Percentiles rank a stretch among this genome's conserved stretches.
Conservation (phyloP, 2,113 vertebrate species). For the Cyprinodon variegatus region DNA sequence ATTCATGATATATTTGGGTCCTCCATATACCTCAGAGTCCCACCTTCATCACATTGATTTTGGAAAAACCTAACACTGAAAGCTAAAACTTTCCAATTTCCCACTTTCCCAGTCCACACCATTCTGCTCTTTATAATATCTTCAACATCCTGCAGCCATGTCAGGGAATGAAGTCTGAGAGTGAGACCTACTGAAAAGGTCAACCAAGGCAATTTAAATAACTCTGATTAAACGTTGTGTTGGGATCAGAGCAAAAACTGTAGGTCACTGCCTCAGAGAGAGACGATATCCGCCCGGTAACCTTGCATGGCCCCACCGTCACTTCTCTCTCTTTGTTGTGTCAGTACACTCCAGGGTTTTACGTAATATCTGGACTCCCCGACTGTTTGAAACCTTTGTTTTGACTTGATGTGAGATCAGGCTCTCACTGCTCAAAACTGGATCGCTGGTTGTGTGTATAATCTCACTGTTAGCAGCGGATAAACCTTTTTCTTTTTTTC, state of each 20-base stretch:
- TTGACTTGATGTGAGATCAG: not conserved
- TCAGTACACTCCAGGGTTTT: constrained; percentile 34
- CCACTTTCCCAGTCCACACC: not conserved
- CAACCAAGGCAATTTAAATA: constrained; percentile 70
- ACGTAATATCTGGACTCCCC: constrained; percentile 21
- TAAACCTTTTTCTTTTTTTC: too few species aligned
- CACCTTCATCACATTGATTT: too few species aligned
- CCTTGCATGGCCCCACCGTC: constrained; percentile 36
- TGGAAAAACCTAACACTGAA: not conserved
- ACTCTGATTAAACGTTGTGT: constrained; percentile 69
- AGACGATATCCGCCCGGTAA: constrained; percentile 52
- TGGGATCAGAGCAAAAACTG: constrained; percentile 46
- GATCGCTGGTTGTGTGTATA: not conserved
- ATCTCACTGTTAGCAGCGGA: not conserved
- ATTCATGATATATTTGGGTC: too few species aligned
- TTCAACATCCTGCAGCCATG: constrained; percentile 58
- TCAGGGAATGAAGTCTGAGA: constrained; percentile 41
- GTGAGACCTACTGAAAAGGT: constrained; percentile 66
- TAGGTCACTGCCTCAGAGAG: constrained; percentile 67
- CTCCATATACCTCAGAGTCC: too few species aligned
- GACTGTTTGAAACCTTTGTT: too few species aligned
- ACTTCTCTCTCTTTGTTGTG: constrained; percentile 25
- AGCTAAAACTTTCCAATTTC: constrained; percentile 25
- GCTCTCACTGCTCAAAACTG: not conserved
- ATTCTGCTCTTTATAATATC: constrained; percentile 25